Evolutionary conservation across 2,113 vertebrate species (phyloP).

Genomic region (Antechinus stuartii): DNA sequence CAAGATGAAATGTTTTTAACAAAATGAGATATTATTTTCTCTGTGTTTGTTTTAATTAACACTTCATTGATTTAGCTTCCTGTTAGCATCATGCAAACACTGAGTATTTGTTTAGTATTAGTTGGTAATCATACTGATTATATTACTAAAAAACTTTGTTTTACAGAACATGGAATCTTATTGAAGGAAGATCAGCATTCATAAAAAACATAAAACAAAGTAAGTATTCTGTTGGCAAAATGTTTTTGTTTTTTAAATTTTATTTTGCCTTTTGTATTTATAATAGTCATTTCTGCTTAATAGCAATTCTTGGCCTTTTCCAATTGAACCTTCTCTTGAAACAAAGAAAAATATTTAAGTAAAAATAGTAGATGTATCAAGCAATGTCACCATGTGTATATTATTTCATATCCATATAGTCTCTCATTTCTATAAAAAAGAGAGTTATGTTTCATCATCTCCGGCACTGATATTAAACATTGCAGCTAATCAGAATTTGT

Average conservation of each 20-base stretch:
- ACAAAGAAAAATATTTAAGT: neutral
- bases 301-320: neutral
- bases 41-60: neutral
- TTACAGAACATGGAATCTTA: slow-evolving; percentile 97
- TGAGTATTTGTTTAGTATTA: neutral
- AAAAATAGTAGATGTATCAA: neutral
- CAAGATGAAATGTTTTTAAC: neutral
- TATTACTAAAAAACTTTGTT: slow-evolving; percentile 50
- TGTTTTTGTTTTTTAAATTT: slow-evolving; percentile 12
- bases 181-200: slow-evolving; percentile 94
- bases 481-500: neutral
- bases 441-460: neutral
- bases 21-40: neutral
- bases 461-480: neutral
- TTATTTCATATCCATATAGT: neutral
- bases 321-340: neutral
- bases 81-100: neutral
- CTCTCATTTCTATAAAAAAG: neutral
- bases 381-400: neutral
- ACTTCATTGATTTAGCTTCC: neutral
- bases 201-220: slow-evolving; percentile 98
- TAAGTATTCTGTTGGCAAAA: slow-evolving; percentile 83
- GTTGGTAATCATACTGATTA: slow-evolving; percentile 23
- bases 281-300: neutral
- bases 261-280: neutral